phyloP scores from a whole-genome alignment of 1,140 invertebrate genomes.

The Dinoponera quadriceps region DNA sequence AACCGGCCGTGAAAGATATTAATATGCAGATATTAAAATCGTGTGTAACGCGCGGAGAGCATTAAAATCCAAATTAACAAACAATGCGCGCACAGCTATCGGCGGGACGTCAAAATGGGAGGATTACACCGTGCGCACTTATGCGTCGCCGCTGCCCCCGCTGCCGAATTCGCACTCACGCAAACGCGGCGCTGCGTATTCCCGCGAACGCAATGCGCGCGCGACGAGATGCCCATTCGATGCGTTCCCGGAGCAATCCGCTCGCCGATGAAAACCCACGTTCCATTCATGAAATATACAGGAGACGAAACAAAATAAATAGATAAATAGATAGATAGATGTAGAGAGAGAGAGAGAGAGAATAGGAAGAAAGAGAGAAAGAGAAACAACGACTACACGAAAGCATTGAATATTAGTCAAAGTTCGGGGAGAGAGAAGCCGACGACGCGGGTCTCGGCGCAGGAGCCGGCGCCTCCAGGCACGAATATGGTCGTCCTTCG shows the following conservation, averaged over 20 bases:
- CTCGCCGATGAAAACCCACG: slow-evolving; percentile 50
- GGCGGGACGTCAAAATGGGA: not conserved
- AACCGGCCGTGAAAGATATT: not conserved
- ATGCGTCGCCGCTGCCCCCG: no score
- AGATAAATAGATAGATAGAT: slow-evolving; percentile 1
- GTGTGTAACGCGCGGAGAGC: not conserved
- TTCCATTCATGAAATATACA: slow-evolving; percentile 65
- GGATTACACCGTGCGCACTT: slow-evolving; percentile 19
- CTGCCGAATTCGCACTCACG: not conserved
- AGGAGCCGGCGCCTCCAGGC: not conserved
- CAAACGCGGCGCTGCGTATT: not conserved
- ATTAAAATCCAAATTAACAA: slow-evolving; percentile 10
- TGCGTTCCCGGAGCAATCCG: slow-evolving; percentile 1
- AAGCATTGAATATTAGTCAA: slow-evolving; percentile 14
- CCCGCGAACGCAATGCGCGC: no score
- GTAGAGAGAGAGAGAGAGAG: slow-evolving; percentile 5
- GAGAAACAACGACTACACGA: not conserved
- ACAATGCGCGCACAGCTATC: not conserved
- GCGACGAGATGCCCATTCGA: not conserved
- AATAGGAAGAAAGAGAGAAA: not conserved
- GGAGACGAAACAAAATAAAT: slow-evolving; percentile 19
- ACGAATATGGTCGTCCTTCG: slow-evolving; percentile 22
- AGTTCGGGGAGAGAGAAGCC: not conserved
- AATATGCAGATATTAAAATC: not conserved
- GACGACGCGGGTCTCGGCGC: not conserved